phyloP scores from a whole-genome alignment of 37 sponge, comb jelly and placozoan species.

The Dysidea cf. avara region DNA sequence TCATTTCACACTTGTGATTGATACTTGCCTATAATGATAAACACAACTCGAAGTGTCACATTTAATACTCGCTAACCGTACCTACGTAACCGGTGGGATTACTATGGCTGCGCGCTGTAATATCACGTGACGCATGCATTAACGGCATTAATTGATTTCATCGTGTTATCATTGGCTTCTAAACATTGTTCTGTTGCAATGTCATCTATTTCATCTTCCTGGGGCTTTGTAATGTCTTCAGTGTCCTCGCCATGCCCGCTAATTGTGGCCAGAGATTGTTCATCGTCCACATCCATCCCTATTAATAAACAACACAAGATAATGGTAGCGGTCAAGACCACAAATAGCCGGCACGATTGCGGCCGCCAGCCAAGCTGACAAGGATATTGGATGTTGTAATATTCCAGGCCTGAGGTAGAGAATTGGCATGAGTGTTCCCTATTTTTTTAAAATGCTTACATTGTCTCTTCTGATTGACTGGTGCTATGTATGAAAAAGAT shows the following conservation, averaged over 20 bases:
- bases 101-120: too few species aligned
- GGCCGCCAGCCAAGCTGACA: slow-evolving; percentile 75
- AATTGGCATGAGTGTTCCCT: background rate
- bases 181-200: too few species aligned
- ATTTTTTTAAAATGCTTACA: background rate
- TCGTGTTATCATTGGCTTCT: too few species aligned
- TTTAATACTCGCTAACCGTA: too few species aligned
- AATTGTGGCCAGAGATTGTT: slow-evolving; percentile 25
- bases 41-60: too few species aligned
- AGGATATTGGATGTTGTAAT: slow-evolving; percentile 32
- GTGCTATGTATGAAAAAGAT: background rate
- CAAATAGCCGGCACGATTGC: slow-evolving; percentile 70
- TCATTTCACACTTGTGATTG: too few species aligned
- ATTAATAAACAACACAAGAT: slow-evolving; percentile 69
- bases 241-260: background rate
- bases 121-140: too few species aligned
- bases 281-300: slow-evolving; percentile 59
- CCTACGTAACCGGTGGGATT: too few species aligned
- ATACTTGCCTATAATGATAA: too few species aligned
- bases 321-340: slow-evolving; percentile 72
- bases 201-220: too few species aligned
- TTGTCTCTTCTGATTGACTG: background rate
- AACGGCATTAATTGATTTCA: too few species aligned
- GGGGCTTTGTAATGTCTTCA: too few species aligned
- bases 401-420: background rate